Percentiles rank a stretch among this genome's conserved stretches.
Conservation (phyloP, 2,797 vertebrate genomes). For the Silurus lanzhouensis region DNA sequence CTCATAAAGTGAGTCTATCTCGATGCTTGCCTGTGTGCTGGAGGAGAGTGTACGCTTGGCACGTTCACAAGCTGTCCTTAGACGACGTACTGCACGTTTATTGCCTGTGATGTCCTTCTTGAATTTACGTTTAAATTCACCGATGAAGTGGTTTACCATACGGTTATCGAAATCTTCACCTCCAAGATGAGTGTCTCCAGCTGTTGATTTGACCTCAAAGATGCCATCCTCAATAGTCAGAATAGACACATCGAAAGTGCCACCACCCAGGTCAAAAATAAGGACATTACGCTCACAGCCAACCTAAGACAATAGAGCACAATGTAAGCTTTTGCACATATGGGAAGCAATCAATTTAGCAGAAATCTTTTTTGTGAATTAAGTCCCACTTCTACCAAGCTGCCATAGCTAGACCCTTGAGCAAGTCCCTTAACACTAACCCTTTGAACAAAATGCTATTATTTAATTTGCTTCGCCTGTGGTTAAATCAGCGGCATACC, state of each 20-base stretch:
- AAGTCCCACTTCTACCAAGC: too few species aligned
- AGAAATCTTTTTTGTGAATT: neutral
- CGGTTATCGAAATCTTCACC: conserved; percentile 84
- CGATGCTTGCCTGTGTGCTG: conserved; percentile 83
- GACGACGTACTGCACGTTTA: conserved; percentile 80
- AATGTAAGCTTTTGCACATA: neutral
- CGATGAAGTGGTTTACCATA: conserved; percentile 83
- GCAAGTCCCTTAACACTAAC: neutral
- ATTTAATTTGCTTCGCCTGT: neutral
- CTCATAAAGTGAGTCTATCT: conserved; percentile 81
- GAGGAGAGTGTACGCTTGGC: conserved; percentile 83
- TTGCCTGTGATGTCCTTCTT: conserved; percentile 80
- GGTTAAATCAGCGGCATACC: conserved; percentile 58
- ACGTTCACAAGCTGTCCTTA: conserved; percentile 81
- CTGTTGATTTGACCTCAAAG: conserved; percentile 82
- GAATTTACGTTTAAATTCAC: conserved; percentile 82
- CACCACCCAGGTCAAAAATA: conserved; percentile 82
- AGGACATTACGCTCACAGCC: conserved; percentile 80
- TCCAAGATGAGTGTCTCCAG: conserved; percentile 80
- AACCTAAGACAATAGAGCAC: conserved; percentile 63
- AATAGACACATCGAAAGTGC: conserved; percentile 82
- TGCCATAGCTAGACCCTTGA: too few species aligned
- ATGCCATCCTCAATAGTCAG: conserved; percentile 83
- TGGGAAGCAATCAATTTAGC: neutral
- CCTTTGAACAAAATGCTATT: neutral